Evolutionary conservation across 2,113 vertebrate species (phyloP).

Genomic region (Morone chrysops): DNA sequence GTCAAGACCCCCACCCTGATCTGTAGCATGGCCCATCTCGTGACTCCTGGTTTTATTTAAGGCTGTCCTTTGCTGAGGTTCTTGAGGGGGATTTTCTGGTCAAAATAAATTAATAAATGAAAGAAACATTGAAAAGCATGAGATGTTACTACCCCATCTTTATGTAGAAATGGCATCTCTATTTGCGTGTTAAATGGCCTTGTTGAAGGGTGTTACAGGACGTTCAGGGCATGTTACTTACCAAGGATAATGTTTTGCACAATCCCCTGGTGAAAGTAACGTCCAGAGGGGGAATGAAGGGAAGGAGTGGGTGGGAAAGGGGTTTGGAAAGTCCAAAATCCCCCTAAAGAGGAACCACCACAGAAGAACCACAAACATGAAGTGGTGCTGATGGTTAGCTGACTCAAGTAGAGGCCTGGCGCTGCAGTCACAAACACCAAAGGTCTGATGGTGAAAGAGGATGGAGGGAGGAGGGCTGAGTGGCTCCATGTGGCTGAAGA

Average conservation of each 20-base stretch:
- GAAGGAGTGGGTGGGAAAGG: slow-evolving; percentile 15
- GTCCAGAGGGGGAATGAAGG: background rate
- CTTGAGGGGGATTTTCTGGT: slow-evolving; percentile 24
- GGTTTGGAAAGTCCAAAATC: slow-evolving; percentile 55
- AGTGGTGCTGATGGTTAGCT: slow-evolving; percentile 39
- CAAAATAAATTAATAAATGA: slow-evolving; percentile 10
- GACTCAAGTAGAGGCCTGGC: slow-evolving; percentile 37
- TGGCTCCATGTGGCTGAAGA: slow-evolving; percentile 2
- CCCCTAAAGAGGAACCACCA: slow-evolving; percentile 41
- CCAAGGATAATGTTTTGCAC: slow-evolving; percentile 12
- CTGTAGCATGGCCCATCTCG: slow-evolving; percentile 35
- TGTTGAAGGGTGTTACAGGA: background rate
- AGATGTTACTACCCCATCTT: slow-evolving; percentile 2
- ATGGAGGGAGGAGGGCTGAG: slow-evolving; percentile 6
- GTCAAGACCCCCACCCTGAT: slow-evolving; percentile 62
- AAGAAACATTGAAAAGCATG: background rate
- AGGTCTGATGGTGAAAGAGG: slow-evolving; percentile 10
- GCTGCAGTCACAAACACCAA: slow-evolving; percentile 35
- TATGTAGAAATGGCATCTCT: background rate
- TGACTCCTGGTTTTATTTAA: slow-evolving; percentile 64
- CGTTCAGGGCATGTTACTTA: background rate
- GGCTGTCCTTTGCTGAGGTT: slow-evolving; percentile 1
- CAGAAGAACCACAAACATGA: slow-evolving; percentile 56
- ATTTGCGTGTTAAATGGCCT: background rate
- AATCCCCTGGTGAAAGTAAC: background rate